Evolutionary conservation across 2,888 invertebrate genomes (phyloP), one percentile per base, ranked within the genome.

Genomic region (Sesamia inferens): DNA sequence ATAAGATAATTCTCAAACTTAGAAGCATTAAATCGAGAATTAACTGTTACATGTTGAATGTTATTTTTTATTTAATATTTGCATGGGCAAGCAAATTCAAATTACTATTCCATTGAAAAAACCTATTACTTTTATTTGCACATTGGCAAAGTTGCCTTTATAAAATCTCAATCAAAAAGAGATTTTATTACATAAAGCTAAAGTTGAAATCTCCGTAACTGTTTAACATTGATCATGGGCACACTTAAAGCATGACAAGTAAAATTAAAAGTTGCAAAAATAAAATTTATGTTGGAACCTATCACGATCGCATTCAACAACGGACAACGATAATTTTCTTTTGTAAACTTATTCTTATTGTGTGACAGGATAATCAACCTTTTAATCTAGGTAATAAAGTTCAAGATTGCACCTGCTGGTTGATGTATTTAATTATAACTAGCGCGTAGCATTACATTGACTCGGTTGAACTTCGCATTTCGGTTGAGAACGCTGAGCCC

Each of bases 251-350:
- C 76, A 74, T 71, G 74, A 82, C 81, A 83, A 70, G 75, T 83
- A 71, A 80, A 81, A 80, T 81, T 77, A 84, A 82, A 82, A 84
- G 16, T 70, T 62, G 77, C 81, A 77, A 69, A 83, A 75, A 81
- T 81, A 66, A 73, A 81, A 81, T 81, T 77, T 68, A 82, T 76
- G 73, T 71, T 74, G 47, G 62, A 81, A 78, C 84, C 81, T 81
- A 83, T 84, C 83, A 83, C 81, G 83, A 84, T 78, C 31, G 71
- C 67, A 55, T 69, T 83, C 59, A 76, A 58, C 71, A 76, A 74
- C 77, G 61, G 22, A 70, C 68, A 59, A 19, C 83, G 62, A 70
- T 74, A 67, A 79, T 83, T 80, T 82, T 80, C 69, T 82, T 80
- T 83, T 67, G 11, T 68, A 51, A 61, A 51, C 11, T 63, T 68